Percentiles rank a stretch among this genome's conserved stretches.
Evolutionary conservation across 2,113 vertebrate genomes (phyloP).

Genomic region (Notechis scutatus): DNA sequence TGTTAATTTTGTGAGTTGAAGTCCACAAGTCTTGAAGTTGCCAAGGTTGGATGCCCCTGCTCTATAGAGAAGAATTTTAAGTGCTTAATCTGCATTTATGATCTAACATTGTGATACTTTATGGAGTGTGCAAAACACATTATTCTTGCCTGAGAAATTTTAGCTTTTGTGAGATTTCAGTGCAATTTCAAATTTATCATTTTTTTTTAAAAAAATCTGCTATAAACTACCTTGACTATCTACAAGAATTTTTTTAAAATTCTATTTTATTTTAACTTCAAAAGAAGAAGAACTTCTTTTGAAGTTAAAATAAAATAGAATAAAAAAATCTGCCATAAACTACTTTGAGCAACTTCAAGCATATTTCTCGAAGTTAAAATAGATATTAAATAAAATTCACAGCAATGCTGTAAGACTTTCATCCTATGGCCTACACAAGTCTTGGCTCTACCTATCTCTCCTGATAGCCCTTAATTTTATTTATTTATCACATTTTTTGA

Average conservation of each 20-base stretch:
- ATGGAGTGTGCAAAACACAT: background rate
- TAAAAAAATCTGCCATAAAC: background rate
- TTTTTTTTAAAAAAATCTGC: background rate
- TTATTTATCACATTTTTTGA: background rate
- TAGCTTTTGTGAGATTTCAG: background rate
- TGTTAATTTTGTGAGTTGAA: background rate
- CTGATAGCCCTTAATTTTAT: background rate
- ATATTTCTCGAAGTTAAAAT: background rate
- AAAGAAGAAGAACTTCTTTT: background rate
- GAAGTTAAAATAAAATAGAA: background rate
- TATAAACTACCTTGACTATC: background rate
- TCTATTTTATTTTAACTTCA: no score
- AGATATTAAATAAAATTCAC: background rate
- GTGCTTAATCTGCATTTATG: background rate
- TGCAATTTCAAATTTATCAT: background rate
- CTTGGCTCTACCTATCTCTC: background rate
- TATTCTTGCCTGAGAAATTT: background rate
- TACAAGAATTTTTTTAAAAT: background rate
- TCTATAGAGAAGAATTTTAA: background rate
- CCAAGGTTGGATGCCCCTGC: background rate
- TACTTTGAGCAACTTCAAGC: background rate
- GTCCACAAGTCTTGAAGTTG: background rate
- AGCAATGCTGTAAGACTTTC: no score
- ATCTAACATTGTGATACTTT: background rate
- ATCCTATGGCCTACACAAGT: background rate